Evolutionary conservation across 1,140 invertebrate genomes (phyloP).

Genomic region (Bombus fervidus): DNA sequence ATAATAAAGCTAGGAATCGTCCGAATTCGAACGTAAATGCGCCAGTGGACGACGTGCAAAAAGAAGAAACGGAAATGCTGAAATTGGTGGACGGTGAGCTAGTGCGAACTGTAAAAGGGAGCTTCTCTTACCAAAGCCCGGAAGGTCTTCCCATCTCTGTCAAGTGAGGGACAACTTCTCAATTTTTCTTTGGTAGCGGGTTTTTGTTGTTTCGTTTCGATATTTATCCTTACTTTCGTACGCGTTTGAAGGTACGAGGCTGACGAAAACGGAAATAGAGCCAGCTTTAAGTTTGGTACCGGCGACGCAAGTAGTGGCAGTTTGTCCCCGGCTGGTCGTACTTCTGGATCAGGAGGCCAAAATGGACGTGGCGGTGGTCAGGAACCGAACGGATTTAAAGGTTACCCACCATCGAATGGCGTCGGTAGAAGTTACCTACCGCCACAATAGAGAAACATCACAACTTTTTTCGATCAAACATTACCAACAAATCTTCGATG

Average conservation of each 20-base stretch:
- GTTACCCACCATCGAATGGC: conserved; percentile 71
- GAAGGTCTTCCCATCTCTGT: conserved; percentile 78
- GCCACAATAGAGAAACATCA: conserved; percentile 60
- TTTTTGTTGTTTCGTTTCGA: not conserved
- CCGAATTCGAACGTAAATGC: conserved; percentile 9
- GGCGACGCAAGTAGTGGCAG: conserved; percentile 38
- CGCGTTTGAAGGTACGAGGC: conserved; percentile 74
- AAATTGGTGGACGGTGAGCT: conserved; percentile 76
- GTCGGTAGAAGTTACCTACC: conserved; percentile 74
- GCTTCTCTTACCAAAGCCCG: conserved; percentile 77
- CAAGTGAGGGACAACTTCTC: conserved; percentile 69
- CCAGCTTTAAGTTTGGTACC: conserved; percentile 78
- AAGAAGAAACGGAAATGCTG: conserved; percentile 71
- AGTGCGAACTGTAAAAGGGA: conserved; percentile 75
- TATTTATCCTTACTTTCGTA: not conserved
- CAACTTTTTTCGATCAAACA: not conserved
- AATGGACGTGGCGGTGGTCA: not conserved
- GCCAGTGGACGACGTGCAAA: conserved; percentile 68
- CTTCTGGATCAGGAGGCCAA: conserved; percentile 14
- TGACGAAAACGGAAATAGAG: conserved; percentile 79
- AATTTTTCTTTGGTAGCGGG: not conserved
- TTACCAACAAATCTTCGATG: not conserved
- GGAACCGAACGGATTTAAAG: conserved; percentile 18
- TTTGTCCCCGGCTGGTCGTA: conserved; percentile 9
- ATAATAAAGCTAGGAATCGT: conserved; percentile 46